phyloP scores from a whole-genome alignment of 2,888 invertebrate species.

The Rhingia campestris region DNA sequence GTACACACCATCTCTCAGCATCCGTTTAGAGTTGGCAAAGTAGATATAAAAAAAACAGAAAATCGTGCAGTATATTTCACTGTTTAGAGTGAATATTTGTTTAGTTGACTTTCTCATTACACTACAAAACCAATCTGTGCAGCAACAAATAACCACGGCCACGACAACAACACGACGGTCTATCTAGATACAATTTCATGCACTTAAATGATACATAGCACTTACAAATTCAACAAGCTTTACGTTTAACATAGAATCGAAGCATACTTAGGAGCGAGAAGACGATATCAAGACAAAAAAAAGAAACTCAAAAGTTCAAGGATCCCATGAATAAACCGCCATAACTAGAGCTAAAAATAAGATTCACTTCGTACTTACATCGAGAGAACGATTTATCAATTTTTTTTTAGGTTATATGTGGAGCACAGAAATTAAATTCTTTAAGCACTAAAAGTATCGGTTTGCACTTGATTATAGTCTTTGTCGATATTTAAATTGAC shows the following conservation, averaged over 20 bases:
- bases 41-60: conserved; percentile 38
- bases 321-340: conserved; percentile 57
- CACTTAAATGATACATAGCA: conserved; percentile 33
- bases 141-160: conserved; percentile 43
- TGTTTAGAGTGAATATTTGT: conserved; percentile 37
- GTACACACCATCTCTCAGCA: conserved; percentile 45
- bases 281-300: conserved; percentile 47
- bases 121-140: conserved; percentile 26
- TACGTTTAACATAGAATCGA: conserved; percentile 44
- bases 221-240: conserved; percentile 27
- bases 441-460: conserved; percentile 26
- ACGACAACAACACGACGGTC: neutral
- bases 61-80: conserved; percentile 69
- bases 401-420: conserved; percentile 7
- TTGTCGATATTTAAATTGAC: neutral
- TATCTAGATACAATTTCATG: conserved; percentile 27
- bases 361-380: conserved; percentile 58
- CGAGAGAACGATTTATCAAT: conserved; percentile 11
- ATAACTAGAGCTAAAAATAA: neutral
- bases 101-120: conserved; percentile 63
- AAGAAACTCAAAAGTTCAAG: conserved; percentile 63
- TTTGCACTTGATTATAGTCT: conserved; percentile 32
- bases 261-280: conserved; percentile 26
- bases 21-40: conserved; percentile 51
- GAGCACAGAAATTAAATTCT: conserved; percentile 19